Conservation (phyloP, 2,797 vertebrate genomes). For the Anas flavirostris region DNA sequence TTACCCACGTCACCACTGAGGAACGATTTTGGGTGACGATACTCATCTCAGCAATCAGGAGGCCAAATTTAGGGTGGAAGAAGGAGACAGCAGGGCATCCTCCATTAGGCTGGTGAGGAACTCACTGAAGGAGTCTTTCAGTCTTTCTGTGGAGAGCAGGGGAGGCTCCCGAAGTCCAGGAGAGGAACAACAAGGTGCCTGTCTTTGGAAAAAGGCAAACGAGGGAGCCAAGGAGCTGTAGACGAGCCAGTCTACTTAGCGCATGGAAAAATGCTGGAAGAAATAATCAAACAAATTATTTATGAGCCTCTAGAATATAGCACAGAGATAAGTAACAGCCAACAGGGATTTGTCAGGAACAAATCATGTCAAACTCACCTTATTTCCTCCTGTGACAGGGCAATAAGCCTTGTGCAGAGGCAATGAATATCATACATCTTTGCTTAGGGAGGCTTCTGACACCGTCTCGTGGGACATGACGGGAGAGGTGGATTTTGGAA, state of each 20-base stretch:
- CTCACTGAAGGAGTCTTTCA: neutral
- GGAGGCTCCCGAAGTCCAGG: neutral
- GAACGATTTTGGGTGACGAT: neutral
- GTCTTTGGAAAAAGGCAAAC: neutral
- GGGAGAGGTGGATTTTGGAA: neutral
- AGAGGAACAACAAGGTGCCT: neutral
- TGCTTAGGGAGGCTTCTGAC: neutral
- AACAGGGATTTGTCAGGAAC: constrained; percentile 63
- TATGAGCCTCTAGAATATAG: constrained; percentile 52
- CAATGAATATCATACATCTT: constrained; percentile 57
- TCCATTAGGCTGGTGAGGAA: neutral
- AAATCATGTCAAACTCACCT: constrained; percentile 69
- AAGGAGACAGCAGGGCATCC: neutral
- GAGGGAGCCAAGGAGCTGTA: neutral
- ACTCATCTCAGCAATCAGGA: neutral
- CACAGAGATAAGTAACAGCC: constrained; percentile 62
- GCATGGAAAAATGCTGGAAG: constrained; percentile 29
- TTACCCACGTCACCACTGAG: neutral
- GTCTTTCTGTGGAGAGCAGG: neutral
- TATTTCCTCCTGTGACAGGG: constrained; percentile 65
- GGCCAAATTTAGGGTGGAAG: neutral
- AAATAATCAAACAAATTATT: constrained; percentile 68
- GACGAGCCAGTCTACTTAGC: neutral
- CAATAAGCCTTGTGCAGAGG: constrained; percentile 63
- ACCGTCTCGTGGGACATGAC: neutral